These are phyloP conservation scores for Acanthisitta chloris DNA, from an alignment of 2,113 vertebrate genomes.

Conservation along the genomic window DNA sequence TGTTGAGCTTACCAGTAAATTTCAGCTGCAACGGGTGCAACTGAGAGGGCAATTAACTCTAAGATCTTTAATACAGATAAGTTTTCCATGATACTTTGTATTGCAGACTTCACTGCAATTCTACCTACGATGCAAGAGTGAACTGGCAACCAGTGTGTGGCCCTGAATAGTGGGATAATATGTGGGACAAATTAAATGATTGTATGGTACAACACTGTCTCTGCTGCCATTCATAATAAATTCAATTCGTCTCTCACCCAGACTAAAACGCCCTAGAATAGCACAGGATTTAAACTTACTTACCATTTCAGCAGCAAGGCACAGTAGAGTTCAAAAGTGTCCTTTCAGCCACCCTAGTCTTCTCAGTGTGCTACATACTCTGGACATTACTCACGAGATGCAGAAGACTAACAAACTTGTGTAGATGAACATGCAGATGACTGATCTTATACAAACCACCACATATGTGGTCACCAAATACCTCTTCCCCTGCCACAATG, in stretches of 20 bases:
- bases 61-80: constrained; percentile 8
- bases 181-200: background rate
- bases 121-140: background rate
- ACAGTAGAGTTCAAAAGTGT: background rate
- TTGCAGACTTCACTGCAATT: background rate
- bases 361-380: background rate
- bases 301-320: background rate
- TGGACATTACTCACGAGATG: background rate
- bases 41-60: background rate
- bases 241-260: background rate
- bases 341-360: background rate
- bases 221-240: background rate
- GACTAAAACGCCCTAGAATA: background rate
- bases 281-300: background rate
- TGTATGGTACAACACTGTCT: background rate
- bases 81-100: background rate
- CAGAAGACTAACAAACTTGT: background rate
- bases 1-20: background rate
- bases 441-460: background rate
- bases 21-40: constrained; percentile 1
- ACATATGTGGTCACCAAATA: background rate
- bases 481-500: background rate
- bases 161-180: background rate
- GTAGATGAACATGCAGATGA: background rate
- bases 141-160: background rate